phyloP scores from a whole-genome alignment of 2,888 invertebrate species.

The Lamproptera curius region DNA sequence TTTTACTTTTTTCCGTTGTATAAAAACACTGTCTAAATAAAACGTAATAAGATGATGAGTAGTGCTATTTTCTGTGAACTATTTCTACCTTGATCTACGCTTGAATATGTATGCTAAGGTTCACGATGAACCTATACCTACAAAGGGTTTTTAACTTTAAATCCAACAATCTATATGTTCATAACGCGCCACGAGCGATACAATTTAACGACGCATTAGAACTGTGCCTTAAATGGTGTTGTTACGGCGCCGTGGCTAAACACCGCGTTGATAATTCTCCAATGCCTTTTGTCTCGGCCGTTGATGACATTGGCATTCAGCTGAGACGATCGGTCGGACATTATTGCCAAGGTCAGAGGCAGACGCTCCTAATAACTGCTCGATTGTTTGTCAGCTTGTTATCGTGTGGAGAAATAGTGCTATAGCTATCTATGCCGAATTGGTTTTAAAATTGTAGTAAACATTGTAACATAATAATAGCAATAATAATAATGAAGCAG shows the following conservation, averaged over 20 bases:
- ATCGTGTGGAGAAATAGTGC: conserved; percentile 3
- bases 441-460: too few species aligned
- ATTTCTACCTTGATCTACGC: neutral
- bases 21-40: neutral
- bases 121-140: neutral
- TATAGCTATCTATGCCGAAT: too few species aligned
- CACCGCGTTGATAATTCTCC: conserved; percentile 16
- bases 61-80: too few species aligned
- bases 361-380: conserved; percentile 39
- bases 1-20: neutral
- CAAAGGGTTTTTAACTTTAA: neutral
- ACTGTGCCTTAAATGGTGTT: conserved; percentile 2
- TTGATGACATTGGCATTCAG: conserved; percentile 58
- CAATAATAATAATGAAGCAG: too few species aligned
- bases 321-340: conserved; percentile 50
- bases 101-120: neutral
- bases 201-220: neutral
- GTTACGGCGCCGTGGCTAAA: conserved; percentile 7
- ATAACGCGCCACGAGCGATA: neutral
- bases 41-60: neutral
- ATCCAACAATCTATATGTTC: neutral
- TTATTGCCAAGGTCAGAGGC: conserved; percentile 28
- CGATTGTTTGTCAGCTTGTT: conserved; percentile 22
- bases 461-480: too few species aligned
- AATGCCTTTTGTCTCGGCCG: conserved; percentile 5